Evolutionary conservation across 2,797 vertebrate genomes (phyloP).

Genomic region (Peromyscus melanophrys): DNA sequence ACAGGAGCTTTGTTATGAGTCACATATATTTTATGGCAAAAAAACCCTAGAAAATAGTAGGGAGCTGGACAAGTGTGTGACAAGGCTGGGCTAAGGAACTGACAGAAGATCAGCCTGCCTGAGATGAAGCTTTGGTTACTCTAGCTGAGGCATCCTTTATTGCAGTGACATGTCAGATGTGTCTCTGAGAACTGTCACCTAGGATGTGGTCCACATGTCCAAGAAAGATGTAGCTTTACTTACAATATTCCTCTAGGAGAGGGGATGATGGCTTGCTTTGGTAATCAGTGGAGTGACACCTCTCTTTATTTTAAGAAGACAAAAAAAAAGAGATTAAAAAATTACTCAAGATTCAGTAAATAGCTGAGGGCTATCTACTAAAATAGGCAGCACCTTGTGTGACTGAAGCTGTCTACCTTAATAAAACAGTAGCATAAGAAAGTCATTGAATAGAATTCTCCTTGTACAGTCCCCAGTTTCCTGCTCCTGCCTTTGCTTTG

Average conservation of each 20-base stretch:
- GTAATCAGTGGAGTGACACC: background rate
- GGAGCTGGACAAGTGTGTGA: background rate
- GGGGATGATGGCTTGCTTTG: background rate
- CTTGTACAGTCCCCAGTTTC: slow-evolving; percentile 11
- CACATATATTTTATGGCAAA: background rate
- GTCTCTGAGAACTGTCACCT: background rate
- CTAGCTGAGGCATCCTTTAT: background rate
- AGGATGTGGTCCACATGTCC: background rate
- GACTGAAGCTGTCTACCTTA: background rate
- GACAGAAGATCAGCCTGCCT: background rate
- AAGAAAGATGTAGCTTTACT: background rate
- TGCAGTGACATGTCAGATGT: background rate
- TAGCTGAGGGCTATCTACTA: background rate
- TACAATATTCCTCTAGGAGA: background rate
- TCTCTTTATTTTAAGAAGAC: background rate
- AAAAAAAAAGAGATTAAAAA: background rate
- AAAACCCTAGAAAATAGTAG: background rate
- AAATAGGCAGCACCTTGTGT: background rate
- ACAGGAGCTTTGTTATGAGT: background rate
- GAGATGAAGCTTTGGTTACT: background rate
- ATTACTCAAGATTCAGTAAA: background rate
- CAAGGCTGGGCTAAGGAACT: background rate
- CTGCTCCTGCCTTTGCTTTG: background rate
- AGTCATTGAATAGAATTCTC: background rate
- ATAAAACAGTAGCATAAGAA: background rate